Percentiles rank a stretch among this genome's conserved stretches.
Evolutionary conservation across 2,797 vertebrate species (phyloP).

Genomic region (Darevskia mixta): DNA sequence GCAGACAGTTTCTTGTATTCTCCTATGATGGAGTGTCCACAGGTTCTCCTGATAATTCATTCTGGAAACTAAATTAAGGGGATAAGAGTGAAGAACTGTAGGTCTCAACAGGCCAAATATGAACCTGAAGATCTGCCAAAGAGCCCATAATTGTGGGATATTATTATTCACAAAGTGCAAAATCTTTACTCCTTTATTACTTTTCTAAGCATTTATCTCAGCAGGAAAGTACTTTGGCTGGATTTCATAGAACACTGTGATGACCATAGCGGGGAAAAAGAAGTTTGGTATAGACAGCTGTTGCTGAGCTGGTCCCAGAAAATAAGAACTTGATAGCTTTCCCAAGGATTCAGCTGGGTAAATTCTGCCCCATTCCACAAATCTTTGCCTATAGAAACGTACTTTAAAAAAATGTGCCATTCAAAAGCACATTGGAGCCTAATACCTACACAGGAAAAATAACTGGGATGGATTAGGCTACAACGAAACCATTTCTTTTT

Average conservation of each 20-base stretch:
- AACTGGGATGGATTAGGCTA: fast-evolving
- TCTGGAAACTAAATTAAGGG: neutral
- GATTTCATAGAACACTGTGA: neutral
- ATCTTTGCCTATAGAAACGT: neutral
- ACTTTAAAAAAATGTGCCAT: neutral
- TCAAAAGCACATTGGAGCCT: neutral
- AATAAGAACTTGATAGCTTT: neutral
- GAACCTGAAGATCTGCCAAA: constrained; percentile 18
- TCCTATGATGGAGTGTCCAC: neutral
- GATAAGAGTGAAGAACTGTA: neutral
- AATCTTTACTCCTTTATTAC: neutral
- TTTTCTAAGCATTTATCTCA: constrained; percentile 11
- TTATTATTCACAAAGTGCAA: constrained; percentile 8
- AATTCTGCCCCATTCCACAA: neutral
- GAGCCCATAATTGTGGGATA: neutral
- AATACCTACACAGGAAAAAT: neutral
- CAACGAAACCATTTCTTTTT: too few species aligned
- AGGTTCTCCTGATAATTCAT: neutral
- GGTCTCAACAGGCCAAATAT: neutral
- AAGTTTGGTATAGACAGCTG: neutral
- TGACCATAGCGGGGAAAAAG: neutral
- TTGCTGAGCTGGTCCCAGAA: neutral
- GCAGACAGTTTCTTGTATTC: neutral
- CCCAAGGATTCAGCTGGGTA: neutral
- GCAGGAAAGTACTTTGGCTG: constrained; percentile 4